These are phyloP conservation scores for Distichodus sexfasciatus DNA, from an alignment of 2,797 vertebrate species.

Conservation along the genomic window DNA sequence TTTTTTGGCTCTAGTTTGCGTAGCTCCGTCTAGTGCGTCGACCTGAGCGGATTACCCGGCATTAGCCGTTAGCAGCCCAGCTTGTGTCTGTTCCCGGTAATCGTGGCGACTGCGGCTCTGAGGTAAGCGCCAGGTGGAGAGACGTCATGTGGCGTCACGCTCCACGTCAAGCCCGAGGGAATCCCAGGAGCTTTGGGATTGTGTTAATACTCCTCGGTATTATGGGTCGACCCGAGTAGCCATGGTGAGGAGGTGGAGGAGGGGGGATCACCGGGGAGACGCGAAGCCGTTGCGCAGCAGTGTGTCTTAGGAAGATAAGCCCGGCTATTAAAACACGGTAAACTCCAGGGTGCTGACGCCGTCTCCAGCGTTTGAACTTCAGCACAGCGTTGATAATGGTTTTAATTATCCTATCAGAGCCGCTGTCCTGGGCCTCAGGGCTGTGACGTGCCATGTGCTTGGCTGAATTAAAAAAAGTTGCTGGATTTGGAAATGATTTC, in stretches of 20 bases:
- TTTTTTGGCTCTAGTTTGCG: no score
- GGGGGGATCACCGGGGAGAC: constrained; percentile 1
- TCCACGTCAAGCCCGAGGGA: constrained; percentile 38
- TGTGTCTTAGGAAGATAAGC: constrained; percentile 19
- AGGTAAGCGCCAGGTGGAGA: constrained; percentile 16
- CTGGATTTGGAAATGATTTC: no score
- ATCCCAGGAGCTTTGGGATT: constrained; percentile 42
- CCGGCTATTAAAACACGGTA: constrained; percentile 9
- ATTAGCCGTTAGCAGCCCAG: constrained; percentile 18
- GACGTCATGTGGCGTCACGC: constrained; percentile 12
- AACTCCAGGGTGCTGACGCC: constrained; percentile 1
- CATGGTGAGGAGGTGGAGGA: no score
- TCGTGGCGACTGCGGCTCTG: not conserved
- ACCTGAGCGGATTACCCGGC: constrained; percentile 31
- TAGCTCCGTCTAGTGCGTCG: not conserved
- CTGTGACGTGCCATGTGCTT: not conserved
- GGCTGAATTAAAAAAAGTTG: not conserved
- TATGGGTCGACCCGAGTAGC: constrained; percentile 32
- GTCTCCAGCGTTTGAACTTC: not conserved
- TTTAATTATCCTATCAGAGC: not conserved
- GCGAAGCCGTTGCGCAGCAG: not conserved
- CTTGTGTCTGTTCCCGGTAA: constrained; percentile 16
- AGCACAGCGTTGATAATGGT: not conserved
- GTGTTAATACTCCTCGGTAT: constrained; percentile 27
- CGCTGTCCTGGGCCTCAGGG: not conserved